Evolutionary conservation across 2,113 vertebrate genomes (phyloP), one percentile per base, ranked within the genome.

Genomic region (Sylvilagus bachmani): DNA sequence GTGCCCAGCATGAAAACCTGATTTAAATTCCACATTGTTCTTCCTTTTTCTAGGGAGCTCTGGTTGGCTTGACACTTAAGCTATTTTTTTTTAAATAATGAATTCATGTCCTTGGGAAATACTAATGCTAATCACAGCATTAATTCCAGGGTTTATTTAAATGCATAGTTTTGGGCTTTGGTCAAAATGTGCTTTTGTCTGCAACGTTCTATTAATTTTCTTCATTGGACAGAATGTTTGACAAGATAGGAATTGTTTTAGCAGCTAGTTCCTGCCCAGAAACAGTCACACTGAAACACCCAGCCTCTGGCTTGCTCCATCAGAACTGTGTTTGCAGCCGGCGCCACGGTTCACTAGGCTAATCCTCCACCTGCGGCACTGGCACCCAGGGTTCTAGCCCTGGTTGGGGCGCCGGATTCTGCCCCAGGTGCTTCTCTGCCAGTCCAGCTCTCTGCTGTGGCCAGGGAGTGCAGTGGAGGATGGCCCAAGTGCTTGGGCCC

Each of bases 181-280:
- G 86, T 96, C 83, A 55, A 69, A 97, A 93, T 86, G 70, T 93
- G 89, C 97, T 97, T 98, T 97, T 55, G 75, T 95, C 96, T 86
- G 51, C 92, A 73, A 82, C 95, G 62, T 96, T 96, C 91, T 96
- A 95, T 88, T 95, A 89, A 89, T 96, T 94, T 94, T 85, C 89
- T 89, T 97, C 81, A 75, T n/a, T 70, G 44, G 90, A 95, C 71
- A 95, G 58, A 93, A 96, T 90, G 58, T 93, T 97, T 90, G 86
- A 97, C 93, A 94, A 96, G 98, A 97, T 93, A 94, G 11, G 80
- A 84, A 96, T 94, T 94, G 71, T 97, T 93, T 96, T 78, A 95
- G 89, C 81, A 94, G 77, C 73, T 71, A 36, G 66, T 62, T 8
- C 0, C 64, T 85, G 66, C 67, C 95, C 70, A 90, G 89, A 93